A percentile compares a stretch with the other conserved stretches of the same genome.
These are phyloP conservation scores for Toxonevra muliebris DNA, from an alignment of 2,888 invertebrate genomes.

Conservation along the genomic window DNA sequence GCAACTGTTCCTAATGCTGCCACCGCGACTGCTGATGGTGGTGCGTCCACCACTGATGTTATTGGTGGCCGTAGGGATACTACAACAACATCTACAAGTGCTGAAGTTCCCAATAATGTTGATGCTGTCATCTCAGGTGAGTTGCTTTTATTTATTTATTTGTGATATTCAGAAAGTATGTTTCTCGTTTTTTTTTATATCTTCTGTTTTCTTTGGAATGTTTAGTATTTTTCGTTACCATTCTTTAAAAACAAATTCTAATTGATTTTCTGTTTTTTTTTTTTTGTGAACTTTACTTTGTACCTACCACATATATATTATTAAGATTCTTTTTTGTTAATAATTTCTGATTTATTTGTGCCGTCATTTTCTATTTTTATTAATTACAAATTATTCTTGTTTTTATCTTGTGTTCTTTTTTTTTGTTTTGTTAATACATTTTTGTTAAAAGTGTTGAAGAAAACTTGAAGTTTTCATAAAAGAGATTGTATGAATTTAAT, in stretches of 20 bases:
- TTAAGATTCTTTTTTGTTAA: no score
- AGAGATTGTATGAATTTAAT: no score
- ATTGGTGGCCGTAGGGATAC: neutral
- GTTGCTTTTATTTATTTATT: constrained; percentile 30
- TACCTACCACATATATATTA: no score
- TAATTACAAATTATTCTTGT: neutral
- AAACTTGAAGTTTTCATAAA: no score
- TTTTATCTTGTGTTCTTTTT: neutral
- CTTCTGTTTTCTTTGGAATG: no score
- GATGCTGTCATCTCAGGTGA: constrained; percentile 45
- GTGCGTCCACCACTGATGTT: constrained; percentile 11
- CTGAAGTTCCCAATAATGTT: constrained; percentile 3
- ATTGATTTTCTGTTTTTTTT: constrained; percentile 9
- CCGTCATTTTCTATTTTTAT: no score
- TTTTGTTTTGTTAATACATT: neutral
- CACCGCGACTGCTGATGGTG: constrained; percentile 4
- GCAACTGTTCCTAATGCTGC: constrained; percentile 14
- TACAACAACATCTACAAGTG: neutral
- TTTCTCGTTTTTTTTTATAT: neutral
- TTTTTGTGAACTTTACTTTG: neutral
- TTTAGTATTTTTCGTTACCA: neutral
- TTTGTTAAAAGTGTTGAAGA: neutral
- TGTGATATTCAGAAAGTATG: neutral
- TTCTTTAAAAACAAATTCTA: neutral
- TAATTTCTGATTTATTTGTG: no score